Conservation (phyloP, 2,113 vertebrate species). For the Serinus canaria region DNA sequence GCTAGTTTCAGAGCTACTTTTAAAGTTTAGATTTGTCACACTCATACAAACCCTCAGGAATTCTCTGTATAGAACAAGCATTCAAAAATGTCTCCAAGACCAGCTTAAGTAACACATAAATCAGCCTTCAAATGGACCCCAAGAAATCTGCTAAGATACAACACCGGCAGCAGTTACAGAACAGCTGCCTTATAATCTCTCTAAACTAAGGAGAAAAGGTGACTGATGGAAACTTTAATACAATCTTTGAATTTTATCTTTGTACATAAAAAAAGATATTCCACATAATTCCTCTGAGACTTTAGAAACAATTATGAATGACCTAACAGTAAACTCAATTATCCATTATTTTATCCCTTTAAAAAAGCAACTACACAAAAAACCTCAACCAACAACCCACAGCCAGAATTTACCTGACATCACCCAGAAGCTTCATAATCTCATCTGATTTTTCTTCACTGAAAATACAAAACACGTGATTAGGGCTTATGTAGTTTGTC, state of each 20-base stretch:
- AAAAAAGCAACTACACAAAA: neutral
- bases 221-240: neutral
- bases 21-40: neutral
- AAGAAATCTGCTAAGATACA: neutral
- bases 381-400: neutral
- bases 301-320: neutral
- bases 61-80: neutral
- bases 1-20: neutral
- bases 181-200: neutral
- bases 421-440: conserved; percentile 95
- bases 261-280: neutral
- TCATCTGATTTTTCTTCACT: conserved; percentile 99
- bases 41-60: neutral
- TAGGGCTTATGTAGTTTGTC: neutral
- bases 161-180: neutral
- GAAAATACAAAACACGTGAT: conserved; percentile 37
- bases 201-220: neutral
- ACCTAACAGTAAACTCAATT: neutral
- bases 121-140: neutral
- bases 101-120: neutral
- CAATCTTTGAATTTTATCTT: neutral
- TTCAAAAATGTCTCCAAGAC: neutral
- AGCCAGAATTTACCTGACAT: conserved; percentile 82
- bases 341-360: neutral
- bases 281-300: neutral